Base-by-base conservation (phyloP, 2,888 invertebrate species). In the Alloscopus bannaensis region DNA sequence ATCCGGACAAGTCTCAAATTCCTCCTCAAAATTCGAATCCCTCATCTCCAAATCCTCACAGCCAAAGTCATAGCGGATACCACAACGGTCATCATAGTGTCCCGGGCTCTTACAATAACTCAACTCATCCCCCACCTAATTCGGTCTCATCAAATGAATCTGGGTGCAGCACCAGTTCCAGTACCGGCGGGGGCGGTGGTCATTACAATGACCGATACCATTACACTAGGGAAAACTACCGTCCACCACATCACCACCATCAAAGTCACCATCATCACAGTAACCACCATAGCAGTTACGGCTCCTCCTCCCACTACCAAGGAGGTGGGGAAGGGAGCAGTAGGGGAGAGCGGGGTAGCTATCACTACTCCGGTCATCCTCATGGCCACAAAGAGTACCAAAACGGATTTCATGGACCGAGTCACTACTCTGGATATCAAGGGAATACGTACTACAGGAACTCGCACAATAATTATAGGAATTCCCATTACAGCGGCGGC, bases 381-480 rank as follows among this genome's bases (percentile, higher is more conserved):
- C 42, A 45, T 26, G 47, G 62, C 24, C 72, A 76, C 65, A 77
- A 75, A 59, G 80, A 77, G 59, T 79, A 76, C 69, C 80, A 82
- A 22, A 78, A 83, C 45, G 72, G 81, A 45, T 76, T 78, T 55
- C 73, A 78, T 75, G 77, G 75, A 36, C 45, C 77, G 16, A 52
- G 73, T 47, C 76, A 80, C 45, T 83, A 80, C 75, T 65, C 73
- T 20, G 72, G 81, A 57, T 79, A 82, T 72, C 80, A 82, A 60
- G 28, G 77, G 16, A 82, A 72, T 72, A 76, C 81, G 47, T 84
- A 85, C 82, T 80, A 85, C 77, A 79, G 83, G 28, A 83, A 83
- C 71, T 79, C 81, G 50, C 84, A 85, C 82, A 84, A 82, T 80
- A 83, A 82, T 73, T 84, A 82, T 73, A 69, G 84, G 64, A 85